These are phyloP conservation scores for Hypomesus transpacificus DNA, from an alignment of 2,113 vertebrate genomes.

Conservation along the genomic window DNA sequence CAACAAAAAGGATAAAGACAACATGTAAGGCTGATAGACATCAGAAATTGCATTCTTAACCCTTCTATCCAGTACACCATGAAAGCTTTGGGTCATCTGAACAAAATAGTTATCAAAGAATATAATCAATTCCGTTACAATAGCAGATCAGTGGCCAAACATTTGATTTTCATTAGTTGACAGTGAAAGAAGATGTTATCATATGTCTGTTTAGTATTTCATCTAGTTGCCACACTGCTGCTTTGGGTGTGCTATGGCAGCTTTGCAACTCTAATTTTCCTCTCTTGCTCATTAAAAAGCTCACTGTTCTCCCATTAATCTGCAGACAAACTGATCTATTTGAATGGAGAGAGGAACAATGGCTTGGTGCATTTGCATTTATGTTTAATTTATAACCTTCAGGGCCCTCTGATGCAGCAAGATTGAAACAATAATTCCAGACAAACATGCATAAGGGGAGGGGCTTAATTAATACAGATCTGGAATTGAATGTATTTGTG, in stretches of 20 bases:
- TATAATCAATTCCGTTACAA: background rate
- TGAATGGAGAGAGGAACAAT: conserved; percentile 73
- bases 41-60: too few species aligned
- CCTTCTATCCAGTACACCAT: too few species aligned
- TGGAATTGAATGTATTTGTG: conserved; percentile 7
- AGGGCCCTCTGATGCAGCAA: conserved; percentile 76
- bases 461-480: conserved; percentile 31
- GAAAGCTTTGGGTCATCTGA: conserved; percentile 1
- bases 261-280: conserved; percentile 71
- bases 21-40: too few species aligned
- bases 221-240: conserved; percentile 32
- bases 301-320: conserved; percentile 76
- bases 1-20: too few species aligned
- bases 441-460: conserved; percentile 65
- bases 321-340: conserved; percentile 74
- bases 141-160: too few species aligned
- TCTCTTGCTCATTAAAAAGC: conserved; percentile 72
- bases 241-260: conserved; percentile 59
- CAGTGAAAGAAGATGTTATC: conserved; percentile 57
- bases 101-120: background rate
- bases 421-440: conserved; percentile 76
- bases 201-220: conserved; percentile 36
- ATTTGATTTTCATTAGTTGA: conserved; percentile 61
- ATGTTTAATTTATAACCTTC: conserved; percentile 83
- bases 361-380: conserved; percentile 77